Conservation (phyloP, 2,888 invertebrate species). For the Odontocerum albicorne region DNA sequence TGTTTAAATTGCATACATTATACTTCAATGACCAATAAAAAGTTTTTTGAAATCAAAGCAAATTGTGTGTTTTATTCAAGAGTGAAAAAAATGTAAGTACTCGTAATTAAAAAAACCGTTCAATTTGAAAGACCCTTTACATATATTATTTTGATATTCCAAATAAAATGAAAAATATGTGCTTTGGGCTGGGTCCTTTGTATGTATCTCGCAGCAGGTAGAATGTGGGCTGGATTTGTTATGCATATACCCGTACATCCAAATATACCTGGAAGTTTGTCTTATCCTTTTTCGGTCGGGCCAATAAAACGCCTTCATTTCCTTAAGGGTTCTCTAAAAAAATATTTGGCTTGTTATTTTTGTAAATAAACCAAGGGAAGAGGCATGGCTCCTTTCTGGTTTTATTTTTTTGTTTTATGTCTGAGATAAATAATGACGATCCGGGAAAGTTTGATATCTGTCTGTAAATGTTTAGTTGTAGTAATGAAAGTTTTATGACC, state of each 20-base stretch:
- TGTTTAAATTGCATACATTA: no score
- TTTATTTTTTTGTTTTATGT: neutral
- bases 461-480: neutral
- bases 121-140: no score
- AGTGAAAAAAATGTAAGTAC: no score
- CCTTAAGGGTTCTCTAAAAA: neutral
- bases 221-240: neutral
- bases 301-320: conserved; percentile 11
- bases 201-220: neutral
- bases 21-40: no score
- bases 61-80: no score
- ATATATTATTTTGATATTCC: no score
- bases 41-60: no score
- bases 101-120: no score
- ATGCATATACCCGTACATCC: neutral
- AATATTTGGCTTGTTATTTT: neutral
- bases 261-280: neutral
- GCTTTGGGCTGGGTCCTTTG: neutral
- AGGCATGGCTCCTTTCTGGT: neutral
- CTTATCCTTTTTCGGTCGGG: neutral
- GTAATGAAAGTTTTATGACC: neutral
- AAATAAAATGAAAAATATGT: no score
- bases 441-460: no score
- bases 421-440: neutral
- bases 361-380: neutral